Conservation (phyloP, 2,113 vertebrate species). For the Myrmecobius fasciatus region DNA sequence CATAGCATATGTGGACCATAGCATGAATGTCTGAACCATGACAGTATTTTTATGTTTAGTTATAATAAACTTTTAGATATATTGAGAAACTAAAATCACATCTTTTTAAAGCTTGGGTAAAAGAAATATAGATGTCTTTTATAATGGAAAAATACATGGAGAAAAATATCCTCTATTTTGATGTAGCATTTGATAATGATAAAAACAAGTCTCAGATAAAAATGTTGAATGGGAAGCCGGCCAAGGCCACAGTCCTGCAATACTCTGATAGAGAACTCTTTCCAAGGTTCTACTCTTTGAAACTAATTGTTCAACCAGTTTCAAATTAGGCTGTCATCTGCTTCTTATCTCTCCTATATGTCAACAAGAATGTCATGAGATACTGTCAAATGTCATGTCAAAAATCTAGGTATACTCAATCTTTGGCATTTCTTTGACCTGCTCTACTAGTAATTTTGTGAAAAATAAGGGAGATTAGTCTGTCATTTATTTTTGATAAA, state of each 20-base stretch:
- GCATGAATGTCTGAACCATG: not conserved
- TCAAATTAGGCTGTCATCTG: not conserved
- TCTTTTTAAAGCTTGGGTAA: slow-evolving; percentile 88
- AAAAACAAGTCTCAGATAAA: not conserved
- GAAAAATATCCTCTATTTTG: slow-evolving; percentile 54
- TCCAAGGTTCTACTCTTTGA: not conserved
- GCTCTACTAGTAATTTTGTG: not conserved
- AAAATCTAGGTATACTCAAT: not conserved
- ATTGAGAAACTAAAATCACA: slow-evolving; percentile 57
- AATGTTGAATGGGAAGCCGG: not conserved
- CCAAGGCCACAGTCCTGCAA: not conserved
- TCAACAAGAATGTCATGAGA: not conserved
- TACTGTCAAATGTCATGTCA: not conserved
- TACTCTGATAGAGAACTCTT: not conserved
- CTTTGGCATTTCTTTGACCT: slow-evolving; percentile 5
- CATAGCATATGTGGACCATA: not conserved
- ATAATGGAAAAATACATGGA: slow-evolving; percentile 83
- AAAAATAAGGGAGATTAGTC: not conserved
- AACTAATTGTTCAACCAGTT: not conserved
- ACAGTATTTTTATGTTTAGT: not conserved
- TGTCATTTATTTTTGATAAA: not conserved
- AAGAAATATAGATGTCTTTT: slow-evolving; percentile 86
- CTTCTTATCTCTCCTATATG: not conserved
- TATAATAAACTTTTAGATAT: not conserved
- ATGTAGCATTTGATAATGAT: not conserved